Evolutionary conservation across 2,888 invertebrate species (phyloP).

Genomic region (Cosmia trapezina): DNA sequence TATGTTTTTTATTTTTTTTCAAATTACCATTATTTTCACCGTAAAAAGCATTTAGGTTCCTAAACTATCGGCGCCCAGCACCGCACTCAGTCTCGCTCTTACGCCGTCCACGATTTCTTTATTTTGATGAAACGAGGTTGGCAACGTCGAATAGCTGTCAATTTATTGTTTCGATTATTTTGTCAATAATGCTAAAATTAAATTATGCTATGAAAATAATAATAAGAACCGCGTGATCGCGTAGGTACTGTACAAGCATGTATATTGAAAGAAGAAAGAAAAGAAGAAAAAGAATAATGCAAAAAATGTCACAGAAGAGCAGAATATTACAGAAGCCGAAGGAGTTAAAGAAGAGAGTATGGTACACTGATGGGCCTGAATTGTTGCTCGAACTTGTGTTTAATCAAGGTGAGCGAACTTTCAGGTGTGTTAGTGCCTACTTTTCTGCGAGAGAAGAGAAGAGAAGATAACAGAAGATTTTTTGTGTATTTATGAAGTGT

Average conservation of each 20-base stretch:
- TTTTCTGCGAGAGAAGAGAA: conserved; percentile 71
- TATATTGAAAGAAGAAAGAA: neutral
- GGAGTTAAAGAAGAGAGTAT: conserved; percentile 73
- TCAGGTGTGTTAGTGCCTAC: conserved; percentile 94
- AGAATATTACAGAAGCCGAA: neutral
- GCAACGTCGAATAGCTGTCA: too few species aligned
- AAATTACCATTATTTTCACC: too few species aligned
- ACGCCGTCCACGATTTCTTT: too few species aligned
- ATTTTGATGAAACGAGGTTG: too few species aligned
- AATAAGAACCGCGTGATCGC: neutral
- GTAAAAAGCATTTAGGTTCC: too few species aligned
- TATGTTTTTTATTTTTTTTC: too few species aligned
- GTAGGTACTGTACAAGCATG: too few species aligned
- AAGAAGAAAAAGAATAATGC: neutral
- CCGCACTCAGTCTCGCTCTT: too few species aligned
- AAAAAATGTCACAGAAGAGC: neutral
- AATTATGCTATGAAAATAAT: neutral
- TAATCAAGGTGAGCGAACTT: conserved; percentile 95
- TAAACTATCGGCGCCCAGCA: too few species aligned
- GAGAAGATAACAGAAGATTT: conserved; percentile 44
- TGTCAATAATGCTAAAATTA: neutral
- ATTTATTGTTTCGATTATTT: neutral
- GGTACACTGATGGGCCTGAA: conserved; percentile 94
- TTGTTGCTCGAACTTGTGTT: conserved; percentile 95
- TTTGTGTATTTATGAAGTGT: neutral